Conservation (phyloP, 2,113 vertebrate genomes). For the Vombatus ursinus region DNA sequence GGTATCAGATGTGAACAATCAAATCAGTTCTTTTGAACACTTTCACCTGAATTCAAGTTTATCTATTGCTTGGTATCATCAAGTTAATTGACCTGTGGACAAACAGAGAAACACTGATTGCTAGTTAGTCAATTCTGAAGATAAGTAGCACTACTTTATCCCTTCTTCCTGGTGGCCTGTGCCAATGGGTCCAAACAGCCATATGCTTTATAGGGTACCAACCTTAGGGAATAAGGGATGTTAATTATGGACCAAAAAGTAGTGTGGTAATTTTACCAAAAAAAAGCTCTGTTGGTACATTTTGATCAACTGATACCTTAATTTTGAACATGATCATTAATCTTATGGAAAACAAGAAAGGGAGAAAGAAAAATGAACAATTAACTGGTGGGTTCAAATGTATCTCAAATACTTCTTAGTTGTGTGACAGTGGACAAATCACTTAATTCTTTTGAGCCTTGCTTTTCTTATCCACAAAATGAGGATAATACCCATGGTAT, state of each 20-base stretch:
- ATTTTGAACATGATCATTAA: not conserved
- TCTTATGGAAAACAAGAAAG: too few relatives aligned
- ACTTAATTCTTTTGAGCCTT: not conserved
- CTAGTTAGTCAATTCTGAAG: slow-evolving; percentile 83
- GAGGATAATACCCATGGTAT: too few relatives aligned
- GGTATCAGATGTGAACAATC: slow-evolving; percentile 84
- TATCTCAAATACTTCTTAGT: too few relatives aligned
- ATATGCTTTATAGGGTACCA: slow-evolving; percentile 79
- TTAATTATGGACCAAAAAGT: slow-evolving; percentile 56
- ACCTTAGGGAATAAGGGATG: slow-evolving; percentile 66
- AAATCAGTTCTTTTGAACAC: slow-evolving; percentile 84
- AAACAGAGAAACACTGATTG: slow-evolving; percentile 83
- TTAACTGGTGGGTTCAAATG: too few relatives aligned
- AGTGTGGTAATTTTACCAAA: slow-evolving; percentile 13
- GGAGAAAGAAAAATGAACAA: too few relatives aligned
- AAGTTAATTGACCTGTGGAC: slow-evolving; percentile 80
- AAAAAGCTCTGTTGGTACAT: not conserved
- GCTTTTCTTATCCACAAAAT: slow-evolving; percentile 1
- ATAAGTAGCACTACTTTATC: too few relatives aligned
- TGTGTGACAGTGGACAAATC: not conserved
- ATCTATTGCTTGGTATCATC: slow-evolving; percentile 81
- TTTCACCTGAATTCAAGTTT: slow-evolving; percentile 82
- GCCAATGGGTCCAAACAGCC: slow-evolving; percentile 79
- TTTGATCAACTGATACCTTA: slow-evolving; percentile 49
- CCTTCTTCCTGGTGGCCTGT: slow-evolving; percentile 78